Percentiles rank a stretch among this genome's conserved stretches.
Conservation (phyloP, 2,113 vertebrate genomes). For the Notothenia coriiceps region DNA sequence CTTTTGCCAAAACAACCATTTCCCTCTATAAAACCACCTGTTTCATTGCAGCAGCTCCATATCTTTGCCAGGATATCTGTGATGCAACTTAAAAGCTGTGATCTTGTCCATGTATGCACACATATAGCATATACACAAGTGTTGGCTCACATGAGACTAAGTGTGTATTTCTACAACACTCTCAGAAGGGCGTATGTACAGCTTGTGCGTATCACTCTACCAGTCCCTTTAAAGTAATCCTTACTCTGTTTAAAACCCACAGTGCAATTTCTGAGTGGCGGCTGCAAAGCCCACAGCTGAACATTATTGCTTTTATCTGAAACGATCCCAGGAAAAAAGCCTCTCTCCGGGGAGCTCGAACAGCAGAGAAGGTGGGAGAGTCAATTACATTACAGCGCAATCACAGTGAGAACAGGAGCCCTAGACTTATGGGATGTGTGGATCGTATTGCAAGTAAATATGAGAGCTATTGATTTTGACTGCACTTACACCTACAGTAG, state of each 20-base stretch:
- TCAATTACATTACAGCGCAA: constrained; percentile 64
- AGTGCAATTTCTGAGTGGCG: constrained; percentile 3
- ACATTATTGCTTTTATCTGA: constrained; percentile 49
- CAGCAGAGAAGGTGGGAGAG: constrained; percentile 49
- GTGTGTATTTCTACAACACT: constrained; percentile 28
- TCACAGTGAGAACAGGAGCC: constrained; percentile 38
- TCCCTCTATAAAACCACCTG: neutral
- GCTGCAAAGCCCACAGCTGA: constrained; percentile 27
- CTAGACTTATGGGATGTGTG: constrained; percentile 32
- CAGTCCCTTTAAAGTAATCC: neutral
- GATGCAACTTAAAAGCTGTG: constrained; percentile 59
- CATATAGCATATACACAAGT: constrained; percentile 41
- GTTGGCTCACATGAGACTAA: constrained; percentile 39
- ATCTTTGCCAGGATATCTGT: constrained; percentile 57
- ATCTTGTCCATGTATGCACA: constrained; percentile 32
- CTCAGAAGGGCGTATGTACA: neutral
- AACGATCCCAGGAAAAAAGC: constrained; percentile 23
- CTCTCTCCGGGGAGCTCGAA: constrained; percentile 17
- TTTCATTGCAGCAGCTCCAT: constrained; percentile 20
- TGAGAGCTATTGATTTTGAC: constrained; percentile 69
- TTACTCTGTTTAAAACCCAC: constrained; percentile 10
- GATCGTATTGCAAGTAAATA: constrained; percentile 65
- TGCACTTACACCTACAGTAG: constrained; percentile 49
- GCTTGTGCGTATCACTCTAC: constrained; percentile 1
- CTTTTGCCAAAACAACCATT: neutral